These are phyloP conservation scores for Octomys mimax DNA, from an alignment of 2,797 vertebrate genomes.

Conservation along the genomic window DNA sequence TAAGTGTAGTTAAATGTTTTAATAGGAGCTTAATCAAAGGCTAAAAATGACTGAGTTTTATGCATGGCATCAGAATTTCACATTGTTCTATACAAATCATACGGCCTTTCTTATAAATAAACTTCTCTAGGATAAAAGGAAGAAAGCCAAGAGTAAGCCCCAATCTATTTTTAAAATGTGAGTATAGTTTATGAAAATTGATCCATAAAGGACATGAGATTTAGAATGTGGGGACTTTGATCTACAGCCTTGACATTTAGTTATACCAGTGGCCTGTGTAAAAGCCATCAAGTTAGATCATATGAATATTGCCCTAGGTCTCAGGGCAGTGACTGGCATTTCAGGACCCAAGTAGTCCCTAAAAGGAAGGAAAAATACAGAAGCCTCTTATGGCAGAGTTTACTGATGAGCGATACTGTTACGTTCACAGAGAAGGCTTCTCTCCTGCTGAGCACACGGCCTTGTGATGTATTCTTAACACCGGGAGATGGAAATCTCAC, in stretches of 20 bases:
- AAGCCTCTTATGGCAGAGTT: slow-evolving; percentile 80
- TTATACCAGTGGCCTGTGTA: slow-evolving; percentile 53
- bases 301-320: slow-evolving; percentile 80
- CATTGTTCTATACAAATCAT: slow-evolving; percentile 25
- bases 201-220: slow-evolving; percentile 30
- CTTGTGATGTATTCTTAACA: slow-evolving; percentile 87
- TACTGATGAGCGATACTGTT: slow-evolving; percentile 87
- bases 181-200: slow-evolving; percentile 67
- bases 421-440: slow-evolving; percentile 81
- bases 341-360: slow-evolving; percentile 82
- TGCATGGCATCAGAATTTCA: slow-evolving; percentile 33
- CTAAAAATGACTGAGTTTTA: slow-evolving; percentile 18
- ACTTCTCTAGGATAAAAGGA: slow-evolving; percentile 64
- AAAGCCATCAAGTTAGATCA: slow-evolving; percentile 67
- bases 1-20: background rate
- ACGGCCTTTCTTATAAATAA: slow-evolving; percentile 62
- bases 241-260: slow-evolving; percentile 61
- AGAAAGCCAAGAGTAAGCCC: slow-evolving; percentile 21
- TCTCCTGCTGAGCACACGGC: slow-evolving; percentile 84
- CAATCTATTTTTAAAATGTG: slow-evolving; percentile 41
- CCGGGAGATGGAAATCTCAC: slow-evolving; percentile 85
- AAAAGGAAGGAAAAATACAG: slow-evolving; percentile 86
- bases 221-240: slow-evolving; percentile 64
- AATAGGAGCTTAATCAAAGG: background rate
- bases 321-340: slow-evolving; percentile 82